Base-by-base conservation (phyloP, 2,797 vertebrate genomes). In the Myioborus melanocephalus region DNA sequence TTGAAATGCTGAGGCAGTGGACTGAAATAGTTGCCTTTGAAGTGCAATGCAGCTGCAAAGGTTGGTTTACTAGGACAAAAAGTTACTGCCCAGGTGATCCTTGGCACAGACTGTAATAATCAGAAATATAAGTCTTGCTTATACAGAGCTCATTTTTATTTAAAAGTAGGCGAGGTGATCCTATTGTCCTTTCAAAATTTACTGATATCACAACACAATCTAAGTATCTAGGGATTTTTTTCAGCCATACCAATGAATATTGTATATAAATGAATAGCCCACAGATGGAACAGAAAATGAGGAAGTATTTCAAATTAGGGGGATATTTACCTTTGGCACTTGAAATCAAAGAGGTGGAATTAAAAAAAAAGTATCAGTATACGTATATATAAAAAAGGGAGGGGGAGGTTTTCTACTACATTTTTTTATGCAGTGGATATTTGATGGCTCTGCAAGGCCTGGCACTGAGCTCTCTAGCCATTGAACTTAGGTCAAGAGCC, bases 331-430 rank as follows among this genome's bases (percentile, higher is more conserved):
- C 4, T 83, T 81, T 12, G 27, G 11, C 13, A 52, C 11, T 32
- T 49, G 64, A 89, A 89, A 50, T n/a, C 5, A 39, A 75, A 61
- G 18, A 69, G 12, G 10, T 34, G 9, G 12, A 69, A 72, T 6
- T 2, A 35, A 57, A 56, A 26, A 57, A 35, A 57, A 34, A 23
- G 10, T 24, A 3, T 26, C 5, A 23, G 2, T 43, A 50, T 37
- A n/a, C n/a, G n/a, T n/a, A 14, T 13, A 7, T 44, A 20, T 44
- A 7, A 3, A 37, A 28, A 44, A 27, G 14, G 6, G 9, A 5
- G 5, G 1, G 12, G 1, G 2, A 39, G 21, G 26, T 49, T 68
- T 28, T 37, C 13, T 7, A 27, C 14, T 3, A 1, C 3, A 10
- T 30, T 14, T 55, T 79, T 63, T 68, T 14, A 44, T 26, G 17